Conservation (phyloP, 2,797 vertebrate genomes). For the Iguana delicatissima region DNA sequence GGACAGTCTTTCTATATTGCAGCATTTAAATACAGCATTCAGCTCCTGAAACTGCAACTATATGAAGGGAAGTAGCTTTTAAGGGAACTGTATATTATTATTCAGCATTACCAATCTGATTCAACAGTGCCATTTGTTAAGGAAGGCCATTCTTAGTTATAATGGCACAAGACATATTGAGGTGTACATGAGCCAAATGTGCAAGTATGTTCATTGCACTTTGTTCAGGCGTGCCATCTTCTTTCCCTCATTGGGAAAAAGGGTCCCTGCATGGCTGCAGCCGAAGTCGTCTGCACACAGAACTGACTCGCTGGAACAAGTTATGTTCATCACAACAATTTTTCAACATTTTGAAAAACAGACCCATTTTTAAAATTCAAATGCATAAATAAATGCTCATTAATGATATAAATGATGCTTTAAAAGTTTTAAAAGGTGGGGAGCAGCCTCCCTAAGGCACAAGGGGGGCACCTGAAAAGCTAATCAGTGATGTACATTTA, state of each 20-base stretch:
- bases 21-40: not conserved
- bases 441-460: not conserved
- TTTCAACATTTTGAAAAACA: not conserved
- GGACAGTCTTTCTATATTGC: not conserved
- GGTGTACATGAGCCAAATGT: not conserved
- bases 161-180: not conserved
- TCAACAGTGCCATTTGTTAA: not conserved
- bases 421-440: not conserved
- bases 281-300: not conserved
- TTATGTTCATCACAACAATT: not conserved
- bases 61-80: not conserved
- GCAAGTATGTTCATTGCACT: not conserved
- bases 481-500: too few relatives aligned
- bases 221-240: not conserved
- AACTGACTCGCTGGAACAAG: not conserved
- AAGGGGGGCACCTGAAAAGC: not conserved
- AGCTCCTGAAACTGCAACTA: not conserved
- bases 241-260: not conserved
- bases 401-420: not conserved
- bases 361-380: not conserved
- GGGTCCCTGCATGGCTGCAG: not conserved
- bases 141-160: not conserved
- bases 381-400: too few relatives aligned
- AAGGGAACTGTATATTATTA: not conserved
- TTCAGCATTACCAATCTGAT: not conserved